phyloP scores from a whole-genome alignment of 2,797 vertebrate species.

The Pagetopsis macropterus region DNA sequence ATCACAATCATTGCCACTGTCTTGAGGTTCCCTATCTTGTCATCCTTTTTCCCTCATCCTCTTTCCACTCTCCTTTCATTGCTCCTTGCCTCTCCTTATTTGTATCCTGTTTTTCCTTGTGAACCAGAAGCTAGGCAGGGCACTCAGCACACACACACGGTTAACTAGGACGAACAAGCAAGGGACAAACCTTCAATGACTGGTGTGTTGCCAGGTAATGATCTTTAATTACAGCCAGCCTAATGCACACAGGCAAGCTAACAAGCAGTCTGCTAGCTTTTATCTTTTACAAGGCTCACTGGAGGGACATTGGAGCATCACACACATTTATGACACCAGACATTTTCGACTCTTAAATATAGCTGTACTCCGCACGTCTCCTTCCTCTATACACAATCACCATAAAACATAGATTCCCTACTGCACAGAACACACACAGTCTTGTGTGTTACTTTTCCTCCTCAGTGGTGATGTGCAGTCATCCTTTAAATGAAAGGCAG shows the following conservation, averaged over 20 bases:
- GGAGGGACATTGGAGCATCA: constrained; percentile 26
- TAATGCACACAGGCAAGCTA: constrained; percentile 64
- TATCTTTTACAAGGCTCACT: constrained; percentile 47
- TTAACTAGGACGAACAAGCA: constrained; percentile 43
- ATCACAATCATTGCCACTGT: constrained; percentile 55
- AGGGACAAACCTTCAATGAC: constrained; percentile 62
- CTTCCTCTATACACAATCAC: constrained; percentile 2
- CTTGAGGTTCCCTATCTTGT: constrained; percentile 48
- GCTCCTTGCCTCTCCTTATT: constrained; percentile 20
- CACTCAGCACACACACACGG: constrained; percentile 11
- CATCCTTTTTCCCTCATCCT: constrained; percentile 40
- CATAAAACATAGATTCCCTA: constrained; percentile 4
- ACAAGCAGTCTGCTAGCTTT: constrained; percentile 61
- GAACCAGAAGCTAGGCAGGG: constrained; percentile 21
- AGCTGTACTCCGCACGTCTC: neutral
- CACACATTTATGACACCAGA: constrained; percentile 38
- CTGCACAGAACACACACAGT: constrained; percentile 2
- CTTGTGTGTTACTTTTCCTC: constrained; percentile 10
- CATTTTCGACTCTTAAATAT: constrained; percentile 23
- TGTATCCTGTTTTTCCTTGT: constrained; percentile 44
- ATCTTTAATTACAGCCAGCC: constrained; percentile 74
- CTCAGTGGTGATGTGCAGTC: constrained; percentile 5
- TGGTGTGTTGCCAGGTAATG: constrained; percentile 73
- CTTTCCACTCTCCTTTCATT: constrained; percentile 36
- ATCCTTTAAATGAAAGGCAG: constrained; percentile 17